Evolutionary conservation across 2,888 invertebrate species (phyloP), one percentile per base, ranked within the genome.

Genomic region (Agriopis marginaria): DNA sequence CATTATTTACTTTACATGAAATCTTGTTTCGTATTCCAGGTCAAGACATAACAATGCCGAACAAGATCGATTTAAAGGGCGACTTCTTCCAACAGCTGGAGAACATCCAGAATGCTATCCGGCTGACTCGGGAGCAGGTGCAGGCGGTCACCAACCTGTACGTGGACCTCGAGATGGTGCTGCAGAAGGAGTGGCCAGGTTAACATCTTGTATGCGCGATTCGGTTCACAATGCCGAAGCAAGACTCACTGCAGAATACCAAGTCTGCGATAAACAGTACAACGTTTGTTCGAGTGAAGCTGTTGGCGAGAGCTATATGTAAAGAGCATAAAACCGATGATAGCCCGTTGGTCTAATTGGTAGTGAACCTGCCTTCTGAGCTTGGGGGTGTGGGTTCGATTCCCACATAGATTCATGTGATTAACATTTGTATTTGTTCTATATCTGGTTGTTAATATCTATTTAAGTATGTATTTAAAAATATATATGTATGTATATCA

Each of bases 101-200:
- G 66, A 79, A 72, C 59, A 74, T 95, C 17, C 77, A 92, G 74
- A 71, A 79, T 0, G 81, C 82, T 7, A 86, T 95, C 58, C 88
- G 95, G 3, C 87, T 92, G 58, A 86, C 88, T 9, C 86, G 86
- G 68, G 85, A 87, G 64, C 84, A 89, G 65, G 87, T 89, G 9
- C 68, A 75, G n/a, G 78, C 78, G 10, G 87, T 94, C 67, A 76
- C 83, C 54, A 47, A 63, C 32, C 86, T 95, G 14, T 95, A 95
- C 76, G 64, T 71, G 0, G 95, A 95, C 82, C 74, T 95, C 39
- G 89, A 93, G 80, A 53, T 47, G 0, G 85, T 82, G 7, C 78
- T 95, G 68, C 86, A 83, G 68, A 66, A 70, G 6, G 76, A 77
- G 45, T 95, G 93, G 89, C 94, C 92, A 7, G 86, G 89, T 92